A percentile compares a stretch with the other conserved stretches of the same genome.
These are phyloP conservation scores for Anguilla marmorata DNA, from an alignment of 2,797 vertebrate genomes.

Conservation along the genomic window DNA sequence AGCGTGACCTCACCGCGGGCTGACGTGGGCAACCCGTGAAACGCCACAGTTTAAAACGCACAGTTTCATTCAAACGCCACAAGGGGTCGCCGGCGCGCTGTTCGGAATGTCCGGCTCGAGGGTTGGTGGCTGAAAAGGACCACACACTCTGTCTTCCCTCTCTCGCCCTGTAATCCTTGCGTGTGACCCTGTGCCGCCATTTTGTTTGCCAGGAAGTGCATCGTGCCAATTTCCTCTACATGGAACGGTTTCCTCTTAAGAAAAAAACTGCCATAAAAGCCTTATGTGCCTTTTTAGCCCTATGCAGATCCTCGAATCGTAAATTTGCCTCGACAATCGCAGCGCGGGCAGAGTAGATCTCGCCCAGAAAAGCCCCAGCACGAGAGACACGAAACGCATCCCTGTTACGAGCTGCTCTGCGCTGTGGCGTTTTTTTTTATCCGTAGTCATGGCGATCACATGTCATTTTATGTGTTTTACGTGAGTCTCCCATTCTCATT, in stretches of 20 bases:
- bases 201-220: conserved; percentile 50
- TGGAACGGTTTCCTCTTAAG: conserved; percentile 26
- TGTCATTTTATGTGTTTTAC: background rate
- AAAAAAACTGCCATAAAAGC: conserved; percentile 47
- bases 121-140: background rate
- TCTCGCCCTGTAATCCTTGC: background rate
- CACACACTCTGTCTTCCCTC: background rate
- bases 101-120: background rate
- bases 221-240: conserved; percentile 47
- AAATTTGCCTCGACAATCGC: conserved; percentile 65
- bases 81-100: too few relatives aligned
- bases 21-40: conserved; percentile 4
- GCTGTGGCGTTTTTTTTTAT: background rate
- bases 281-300: conserved; percentile 70
- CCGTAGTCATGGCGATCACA: background rate
- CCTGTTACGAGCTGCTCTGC: background rate
- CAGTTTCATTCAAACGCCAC: background rate
- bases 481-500: background rate
- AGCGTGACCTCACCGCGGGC: conserved; percentile 29
- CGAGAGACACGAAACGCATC: background rate
- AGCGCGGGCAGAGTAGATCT: conserved; percentile 1
- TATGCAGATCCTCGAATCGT: conserved; percentile 58
- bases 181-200: background rate
- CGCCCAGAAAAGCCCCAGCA: background rate
- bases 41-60: background rate